A percentile compares a stretch with the other conserved stretches of the same genome.
These are phyloP conservation scores for Pantherophis guttatus DNA, from an alignment of 2,113 vertebrate species.

Conservation along the genomic window DNA sequence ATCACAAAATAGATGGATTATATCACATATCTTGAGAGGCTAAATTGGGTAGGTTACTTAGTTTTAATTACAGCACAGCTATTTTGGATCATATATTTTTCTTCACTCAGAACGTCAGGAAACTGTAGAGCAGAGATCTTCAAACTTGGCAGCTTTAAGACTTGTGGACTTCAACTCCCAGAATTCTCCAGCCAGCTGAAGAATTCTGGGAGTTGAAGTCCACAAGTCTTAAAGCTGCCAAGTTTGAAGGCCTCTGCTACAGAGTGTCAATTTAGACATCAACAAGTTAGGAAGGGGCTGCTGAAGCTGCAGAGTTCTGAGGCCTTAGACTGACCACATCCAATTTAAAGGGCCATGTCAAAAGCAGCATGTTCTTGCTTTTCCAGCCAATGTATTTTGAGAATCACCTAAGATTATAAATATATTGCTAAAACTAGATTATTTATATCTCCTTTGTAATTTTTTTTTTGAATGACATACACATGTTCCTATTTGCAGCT, in stretches of 20 bases:
- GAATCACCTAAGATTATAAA: not conserved
- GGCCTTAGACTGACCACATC: not conserved
- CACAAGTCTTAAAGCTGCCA: too few species aligned
- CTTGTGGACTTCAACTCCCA: too few species aligned
- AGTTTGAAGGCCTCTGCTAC: too few species aligned
- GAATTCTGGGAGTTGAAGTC: too few species aligned
- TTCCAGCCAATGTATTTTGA: not conserved
- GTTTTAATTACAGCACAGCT: not conserved
- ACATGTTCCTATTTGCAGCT: not conserved
- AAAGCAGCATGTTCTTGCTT: not conserved
- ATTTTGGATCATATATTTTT: not conserved
- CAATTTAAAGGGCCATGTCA: not conserved
- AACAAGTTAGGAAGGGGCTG: too few species aligned
- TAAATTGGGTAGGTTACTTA: not conserved
- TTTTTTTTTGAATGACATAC: too few species aligned
- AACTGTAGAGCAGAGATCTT: not conserved
- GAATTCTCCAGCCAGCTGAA: too few species aligned
- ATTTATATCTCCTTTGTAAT: not conserved
- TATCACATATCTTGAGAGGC: not conserved
- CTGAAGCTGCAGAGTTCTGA: too few species aligned
- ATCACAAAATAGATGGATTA: not conserved
- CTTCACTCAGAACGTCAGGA: not conserved
- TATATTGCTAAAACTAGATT: not conserved
- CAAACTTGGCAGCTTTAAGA: too few species aligned
- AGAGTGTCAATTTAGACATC: too few species aligned